Evolutionary conservation across 2,888 invertebrate species (phyloP).

Genomic region (Ophonus ardosiacus): DNA sequence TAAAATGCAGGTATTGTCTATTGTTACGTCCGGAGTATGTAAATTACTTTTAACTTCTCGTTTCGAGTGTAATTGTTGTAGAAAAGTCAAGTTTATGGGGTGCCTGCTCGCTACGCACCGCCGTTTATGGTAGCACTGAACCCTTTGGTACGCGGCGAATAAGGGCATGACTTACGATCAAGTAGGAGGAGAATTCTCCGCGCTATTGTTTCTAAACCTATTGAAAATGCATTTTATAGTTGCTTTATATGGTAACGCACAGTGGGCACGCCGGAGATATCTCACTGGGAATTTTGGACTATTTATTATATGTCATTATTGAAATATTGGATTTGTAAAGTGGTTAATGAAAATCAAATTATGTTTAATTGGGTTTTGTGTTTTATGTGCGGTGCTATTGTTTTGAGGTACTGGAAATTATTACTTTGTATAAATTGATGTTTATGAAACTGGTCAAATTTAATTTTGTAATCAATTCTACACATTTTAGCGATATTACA

Average conservation of each 20-base stretch:
- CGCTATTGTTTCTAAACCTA: constrained; percentile 29
- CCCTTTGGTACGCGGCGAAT: constrained; percentile 23
- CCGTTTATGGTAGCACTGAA: constrained; percentile 36
- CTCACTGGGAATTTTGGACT: neutral
- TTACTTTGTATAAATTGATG: neutral
- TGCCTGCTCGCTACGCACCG: constrained; percentile 11
- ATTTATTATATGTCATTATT: constrained; percentile 8
- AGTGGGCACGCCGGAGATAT: neutral
- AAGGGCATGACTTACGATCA: constrained; percentile 28
- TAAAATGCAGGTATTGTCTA: constrained; percentile 58
- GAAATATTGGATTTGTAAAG: constrained; percentile 16
- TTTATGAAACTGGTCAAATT: constrained; percentile 25
- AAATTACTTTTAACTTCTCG: constrained; percentile 59
- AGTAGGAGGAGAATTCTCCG: constrained; percentile 22
- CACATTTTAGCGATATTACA: neutral
- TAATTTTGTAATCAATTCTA: constrained; percentile 8
- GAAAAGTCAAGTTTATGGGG: constrained; percentile 54
- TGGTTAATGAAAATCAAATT: constrained; percentile 33
- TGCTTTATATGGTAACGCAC: neutral
- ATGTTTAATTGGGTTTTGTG: constrained; percentile 25
- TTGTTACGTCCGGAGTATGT: constrained; percentile 58
- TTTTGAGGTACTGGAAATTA: constrained; percentile 30
- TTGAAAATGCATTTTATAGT: constrained; percentile 36
- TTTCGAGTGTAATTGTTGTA: constrained; percentile 56
- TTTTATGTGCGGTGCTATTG: constrained; percentile 32